A percentile compares a stretch with the other conserved stretches of the same genome.
Conservation (phyloP, 2,797 vertebrate genomes). For the Schizopygopsis pylzovi region DNA sequence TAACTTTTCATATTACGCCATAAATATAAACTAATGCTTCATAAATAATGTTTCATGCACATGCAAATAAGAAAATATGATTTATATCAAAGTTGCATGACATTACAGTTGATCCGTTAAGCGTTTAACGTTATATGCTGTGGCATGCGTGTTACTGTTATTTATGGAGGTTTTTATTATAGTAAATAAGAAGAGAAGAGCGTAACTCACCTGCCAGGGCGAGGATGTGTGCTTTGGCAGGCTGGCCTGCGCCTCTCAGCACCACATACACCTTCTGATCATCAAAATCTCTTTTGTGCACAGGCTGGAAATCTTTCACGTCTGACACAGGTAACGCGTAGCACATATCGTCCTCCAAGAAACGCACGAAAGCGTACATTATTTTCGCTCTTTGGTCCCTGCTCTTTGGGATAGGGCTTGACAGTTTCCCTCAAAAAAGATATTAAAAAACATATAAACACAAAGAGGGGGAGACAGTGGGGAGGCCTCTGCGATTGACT, state of each 20-base stretch:
- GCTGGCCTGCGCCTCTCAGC: constrained; percentile 88
- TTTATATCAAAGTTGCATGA: neutral
- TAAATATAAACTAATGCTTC: neutral
- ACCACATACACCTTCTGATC: constrained; percentile 97
- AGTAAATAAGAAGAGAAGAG: constrained; percentile 21
- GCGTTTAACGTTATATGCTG: neutral
- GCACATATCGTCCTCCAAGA: constrained; percentile 97
- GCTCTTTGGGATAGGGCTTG: constrained; percentile 62
- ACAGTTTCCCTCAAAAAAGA: constrained; percentile 83
- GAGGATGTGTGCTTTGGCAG: constrained; percentile 94
- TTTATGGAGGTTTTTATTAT: neutral
- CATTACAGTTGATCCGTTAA: neutral
- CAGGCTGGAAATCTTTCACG: constrained; percentile 92
- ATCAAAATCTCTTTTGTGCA: constrained; percentile 94
- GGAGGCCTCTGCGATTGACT: constrained; percentile 87
- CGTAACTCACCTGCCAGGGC: constrained; percentile 93
- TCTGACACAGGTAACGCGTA: constrained; percentile 91
- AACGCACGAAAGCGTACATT: constrained; percentile 98
- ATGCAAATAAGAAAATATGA: neutral
- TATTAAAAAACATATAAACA: constrained; percentile 65
- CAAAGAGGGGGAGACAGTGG: constrained; percentile 65
- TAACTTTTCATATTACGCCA: neutral
- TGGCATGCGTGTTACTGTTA: constrained; percentile 1
- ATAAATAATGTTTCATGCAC: neutral
- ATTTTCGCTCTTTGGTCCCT: constrained; percentile 73